Evolutionary conservation across 1,140 invertebrate genomes (phyloP).

Genomic region (Drosophila santomea): DNA sequence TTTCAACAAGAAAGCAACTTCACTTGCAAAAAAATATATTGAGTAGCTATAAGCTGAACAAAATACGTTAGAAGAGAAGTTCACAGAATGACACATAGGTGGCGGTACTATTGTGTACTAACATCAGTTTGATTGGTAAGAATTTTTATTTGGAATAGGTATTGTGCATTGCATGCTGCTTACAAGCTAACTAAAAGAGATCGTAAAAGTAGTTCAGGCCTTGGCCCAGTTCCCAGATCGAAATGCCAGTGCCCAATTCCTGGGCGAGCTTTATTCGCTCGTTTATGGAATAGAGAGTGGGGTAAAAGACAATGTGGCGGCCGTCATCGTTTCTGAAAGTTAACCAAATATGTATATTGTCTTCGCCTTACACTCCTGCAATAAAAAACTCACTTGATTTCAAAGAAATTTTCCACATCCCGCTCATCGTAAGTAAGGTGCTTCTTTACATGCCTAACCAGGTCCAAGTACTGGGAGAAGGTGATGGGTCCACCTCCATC

Average conservation of each 20-base stretch:
- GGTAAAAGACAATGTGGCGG: conserved; percentile 93
- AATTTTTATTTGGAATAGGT: not conserved
- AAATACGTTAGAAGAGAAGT: no score
- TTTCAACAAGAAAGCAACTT: no score
- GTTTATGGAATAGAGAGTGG: conserved; percentile 93
- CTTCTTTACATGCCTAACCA: conserved; percentile 89
- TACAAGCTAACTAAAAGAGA: conserved; percentile 88
- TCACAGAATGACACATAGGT: no score
- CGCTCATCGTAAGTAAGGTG: conserved; percentile 91
- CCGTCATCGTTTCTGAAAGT: conserved; percentile 86
- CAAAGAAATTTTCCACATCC: conserved; percentile 93
- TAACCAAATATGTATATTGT: no score
- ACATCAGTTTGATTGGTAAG: no score
- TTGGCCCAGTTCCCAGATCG: conserved; percentile 98
- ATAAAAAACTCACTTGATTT: conserved; percentile 89
- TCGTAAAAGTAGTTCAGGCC: conserved; percentile 98
- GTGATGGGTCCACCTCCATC: conserved; percentile 92
- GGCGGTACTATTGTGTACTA: no score
- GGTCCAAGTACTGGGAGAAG: conserved; percentile 90
- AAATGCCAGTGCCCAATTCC: conserved; percentile 92
- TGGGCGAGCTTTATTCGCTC: conserved; percentile 91
- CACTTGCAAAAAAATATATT: no score
- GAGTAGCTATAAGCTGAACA: no score
- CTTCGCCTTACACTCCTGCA: not conserved
- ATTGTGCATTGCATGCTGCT: conserved; percentile 1